These are phyloP conservation scores for Aix galericulata DNA, from an alignment of 2,113 vertebrate genomes.

Conservation along the genomic window DNA sequence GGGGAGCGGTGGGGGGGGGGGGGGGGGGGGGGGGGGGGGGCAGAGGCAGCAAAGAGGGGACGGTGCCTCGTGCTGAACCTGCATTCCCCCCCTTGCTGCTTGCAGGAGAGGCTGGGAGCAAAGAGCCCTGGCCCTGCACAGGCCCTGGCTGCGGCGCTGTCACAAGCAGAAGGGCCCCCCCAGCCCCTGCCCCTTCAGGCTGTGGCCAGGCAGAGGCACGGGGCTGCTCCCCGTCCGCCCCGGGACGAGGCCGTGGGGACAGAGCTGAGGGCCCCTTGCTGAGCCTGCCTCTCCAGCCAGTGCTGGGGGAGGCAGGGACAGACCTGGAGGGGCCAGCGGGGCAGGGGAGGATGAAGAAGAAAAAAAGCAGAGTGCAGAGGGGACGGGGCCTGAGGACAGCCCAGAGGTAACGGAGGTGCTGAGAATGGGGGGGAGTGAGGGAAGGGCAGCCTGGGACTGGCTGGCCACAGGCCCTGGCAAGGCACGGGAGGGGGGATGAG, in stretches of 20 bases:
- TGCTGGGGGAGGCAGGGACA: neutral
- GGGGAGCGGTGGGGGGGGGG: too few species aligned
- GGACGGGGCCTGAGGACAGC: neutral
- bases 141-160: fast-evolving
- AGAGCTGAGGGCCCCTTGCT: neutral
- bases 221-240: neutral
- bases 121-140: too few species aligned
- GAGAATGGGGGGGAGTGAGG: neutral
- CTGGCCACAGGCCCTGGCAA: neutral
- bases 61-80: neutral
- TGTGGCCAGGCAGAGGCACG: neutral
- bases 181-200: neutral
- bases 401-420: neutral
- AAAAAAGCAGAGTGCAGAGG: neutral
- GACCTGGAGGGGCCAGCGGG: neutral
- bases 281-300: neutral
- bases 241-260: neutral
- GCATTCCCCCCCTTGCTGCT: neutral
- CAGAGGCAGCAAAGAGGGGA: neutral
- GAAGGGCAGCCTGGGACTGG: too few species aligned
- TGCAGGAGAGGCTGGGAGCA: neutral
- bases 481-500: neutral
- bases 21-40: too few species aligned
- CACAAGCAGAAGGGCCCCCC: neutral
- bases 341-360: neutral